phyloP scores from a whole-genome alignment of 2,888 invertebrate species.

The Noctua comes region DNA sequence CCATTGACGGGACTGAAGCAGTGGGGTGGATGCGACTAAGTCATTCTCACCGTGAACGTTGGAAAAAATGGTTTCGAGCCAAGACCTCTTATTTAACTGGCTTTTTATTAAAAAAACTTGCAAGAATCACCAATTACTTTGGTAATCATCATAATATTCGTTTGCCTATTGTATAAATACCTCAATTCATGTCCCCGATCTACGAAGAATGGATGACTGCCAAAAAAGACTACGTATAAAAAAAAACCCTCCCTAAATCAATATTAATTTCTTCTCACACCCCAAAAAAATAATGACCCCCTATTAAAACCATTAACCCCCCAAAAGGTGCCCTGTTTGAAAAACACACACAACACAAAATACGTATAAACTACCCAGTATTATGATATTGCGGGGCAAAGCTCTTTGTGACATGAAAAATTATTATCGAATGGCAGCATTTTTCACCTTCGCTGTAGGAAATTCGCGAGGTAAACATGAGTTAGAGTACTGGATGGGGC shows the following conservation, averaged over 20 bases:
- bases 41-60: not conserved
- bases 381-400: conserved; percentile 66
- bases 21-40: not conserved
- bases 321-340: not conserved
- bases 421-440: conserved; percentile 71
- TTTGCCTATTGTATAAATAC: not conserved
- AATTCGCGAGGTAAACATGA: conserved; percentile 60
- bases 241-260: not conserved
- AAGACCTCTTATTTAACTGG: not conserved
- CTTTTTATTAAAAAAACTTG: not conserved
- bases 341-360: conserved; percentile 41
- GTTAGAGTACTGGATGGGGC: conserved; percentile 61
- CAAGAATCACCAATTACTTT: not conserved
- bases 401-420: conserved; percentile 71
- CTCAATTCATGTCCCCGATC: not conserved
- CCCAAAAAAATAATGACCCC: not conserved
- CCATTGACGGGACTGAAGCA: not conserved
- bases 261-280: not conserved
- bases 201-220: not conserved
- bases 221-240: not conserved
- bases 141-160: not conserved
- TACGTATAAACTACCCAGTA: conserved; percentile 44
- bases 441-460: conserved; percentile 73
- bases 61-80: not conserved
- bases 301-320: not conserved